Evolutionary conservation across 1,140 invertebrate species (phyloP).

Genomic region (Drosophila obscura): DNA sequence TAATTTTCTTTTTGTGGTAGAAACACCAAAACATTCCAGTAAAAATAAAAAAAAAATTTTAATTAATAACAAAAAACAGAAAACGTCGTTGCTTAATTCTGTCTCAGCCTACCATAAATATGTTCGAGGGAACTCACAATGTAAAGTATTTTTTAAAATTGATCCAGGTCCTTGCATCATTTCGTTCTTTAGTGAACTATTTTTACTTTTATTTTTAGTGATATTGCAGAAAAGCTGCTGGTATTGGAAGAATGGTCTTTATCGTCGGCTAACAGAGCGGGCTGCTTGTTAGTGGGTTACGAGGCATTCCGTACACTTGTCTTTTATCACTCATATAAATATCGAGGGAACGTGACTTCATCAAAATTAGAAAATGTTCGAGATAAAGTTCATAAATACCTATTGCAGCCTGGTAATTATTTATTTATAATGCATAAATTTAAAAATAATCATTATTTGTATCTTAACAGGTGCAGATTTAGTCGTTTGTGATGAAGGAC

Average conservation of each 20-base stretch:
- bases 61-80: too few relatives aligned
- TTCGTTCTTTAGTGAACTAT: neutral
- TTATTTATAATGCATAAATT: neutral
- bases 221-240: slow-evolving; percentile 70
- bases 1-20: too few relatives aligned
- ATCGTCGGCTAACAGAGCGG: slow-evolving; percentile 85
- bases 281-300: slow-evolving; percentile 94
- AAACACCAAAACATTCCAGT: too few relatives aligned
- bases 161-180: too few relatives aligned
- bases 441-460: slow-evolving; percentile 1
- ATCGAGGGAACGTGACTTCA: slow-evolving; percentile 75
- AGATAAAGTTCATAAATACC: slow-evolving; percentile 85
- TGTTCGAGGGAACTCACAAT: too few relatives aligned
- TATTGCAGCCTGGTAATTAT: slow-evolving; percentile 84
- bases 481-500: slow-evolving; percentile 93
- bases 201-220: slow-evolving; percentile 40
- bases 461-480: slow-evolving; percentile 89
- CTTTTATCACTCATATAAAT: slow-evolving; percentile 84
- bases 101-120: too few relatives aligned
- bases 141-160: too few relatives aligned
- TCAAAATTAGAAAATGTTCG: slow-evolving; percentile 75
- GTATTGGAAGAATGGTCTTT: slow-evolving; percentile 89
- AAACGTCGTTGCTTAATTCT: too few relatives aligned
- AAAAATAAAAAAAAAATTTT: too few relatives aligned
- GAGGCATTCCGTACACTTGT: slow-evolving; percentile 91